Evolutionary conservation across 1,140 invertebrate species (phyloP).

Genomic region (Pogonognathellus flavescens): DNA sequence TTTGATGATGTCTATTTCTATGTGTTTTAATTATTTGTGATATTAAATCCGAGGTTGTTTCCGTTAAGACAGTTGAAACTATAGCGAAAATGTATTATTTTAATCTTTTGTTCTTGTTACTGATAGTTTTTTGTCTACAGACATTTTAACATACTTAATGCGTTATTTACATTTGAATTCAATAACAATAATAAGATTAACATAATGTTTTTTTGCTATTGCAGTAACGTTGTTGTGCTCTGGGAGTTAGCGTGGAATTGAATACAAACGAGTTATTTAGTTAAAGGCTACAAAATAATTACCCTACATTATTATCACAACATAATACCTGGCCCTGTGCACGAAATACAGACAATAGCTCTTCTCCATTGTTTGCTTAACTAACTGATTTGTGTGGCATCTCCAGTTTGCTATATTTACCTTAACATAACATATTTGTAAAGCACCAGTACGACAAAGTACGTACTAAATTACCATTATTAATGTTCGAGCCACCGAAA

Average conservation of each 20-base stretch:
- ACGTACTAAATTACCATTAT: neutral
- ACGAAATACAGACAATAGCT: neutral
- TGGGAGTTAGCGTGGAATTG: neutral
- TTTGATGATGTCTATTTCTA: too few relatives aligned
- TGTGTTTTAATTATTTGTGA: too few relatives aligned
- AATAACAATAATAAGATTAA: too few relatives aligned
- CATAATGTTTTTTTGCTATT: too few relatives aligned
- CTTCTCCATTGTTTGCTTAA: neutral
- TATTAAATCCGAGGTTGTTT: too few relatives aligned
- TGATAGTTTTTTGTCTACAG: too few relatives aligned
- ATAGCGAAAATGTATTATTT: too few relatives aligned
- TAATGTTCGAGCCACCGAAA: slow-evolving; percentile 50
- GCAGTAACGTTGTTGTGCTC: neutral
- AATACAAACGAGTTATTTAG: slow-evolving; percentile 15
- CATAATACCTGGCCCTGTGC: too few relatives aligned
- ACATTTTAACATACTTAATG: too few relatives aligned
- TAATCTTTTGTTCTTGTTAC: too few relatives aligned
- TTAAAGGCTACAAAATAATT: neutral
- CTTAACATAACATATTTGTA: neutral
- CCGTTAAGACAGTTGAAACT: too few relatives aligned
- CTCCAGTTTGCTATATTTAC: neutral
- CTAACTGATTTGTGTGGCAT: neutral
- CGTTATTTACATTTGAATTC: too few relatives aligned
- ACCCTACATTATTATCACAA: neutral
- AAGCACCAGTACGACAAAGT: neutral